A percentile compares a stretch with the other conserved stretches of the same genome.
Conservation (phyloP, 2,888 invertebrate genomes). For the Diaprepes abbreviatus region DNA sequence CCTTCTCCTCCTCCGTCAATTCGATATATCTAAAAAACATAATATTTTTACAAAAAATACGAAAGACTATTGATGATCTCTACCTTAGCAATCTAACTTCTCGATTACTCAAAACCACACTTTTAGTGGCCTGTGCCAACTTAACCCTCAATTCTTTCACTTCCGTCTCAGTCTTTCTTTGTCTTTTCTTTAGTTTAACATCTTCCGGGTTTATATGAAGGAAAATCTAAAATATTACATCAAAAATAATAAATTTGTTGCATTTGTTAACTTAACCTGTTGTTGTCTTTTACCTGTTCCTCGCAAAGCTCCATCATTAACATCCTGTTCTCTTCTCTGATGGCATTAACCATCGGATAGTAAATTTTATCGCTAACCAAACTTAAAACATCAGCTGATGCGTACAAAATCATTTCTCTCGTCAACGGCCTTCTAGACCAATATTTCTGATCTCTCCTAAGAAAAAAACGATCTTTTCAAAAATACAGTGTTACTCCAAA, state of each 20-base stretch:
- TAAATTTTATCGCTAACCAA: conserved; percentile 90
- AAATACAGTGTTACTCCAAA: too few species aligned
- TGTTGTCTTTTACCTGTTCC: conserved; percentile 82
- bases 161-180: conserved; percentile 92
- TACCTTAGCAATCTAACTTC: conserved; percentile 88
- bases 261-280: too few species aligned
- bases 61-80: neutral
- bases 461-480: neutral
- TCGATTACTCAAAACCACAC: conserved; percentile 91
- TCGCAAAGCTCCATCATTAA: conserved; percentile 88
- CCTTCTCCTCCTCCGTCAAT: conserved; percentile 92
- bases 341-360: conserved; percentile 78
- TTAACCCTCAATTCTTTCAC: conserved; percentile 88
- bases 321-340: conserved; percentile 78
- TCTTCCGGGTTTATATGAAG: conserved; percentile 89
- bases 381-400: conserved; percentile 89
- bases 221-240: conserved; percentile 70
- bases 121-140: conserved; percentile 84
- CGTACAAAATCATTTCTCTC: conserved; percentile 92
- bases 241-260: too few species aligned
- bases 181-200: conserved; percentile 88
- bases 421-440: conserved; percentile 92
- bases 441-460: conserved; percentile 81
- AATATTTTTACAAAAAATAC: neutral
- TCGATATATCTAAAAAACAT: conserved; percentile 79